Evolutionary conservation across 2,888 invertebrate species (phyloP), one percentile per base, ranked within the genome.

Genomic region (Archaeoteleia sp.): DNA sequence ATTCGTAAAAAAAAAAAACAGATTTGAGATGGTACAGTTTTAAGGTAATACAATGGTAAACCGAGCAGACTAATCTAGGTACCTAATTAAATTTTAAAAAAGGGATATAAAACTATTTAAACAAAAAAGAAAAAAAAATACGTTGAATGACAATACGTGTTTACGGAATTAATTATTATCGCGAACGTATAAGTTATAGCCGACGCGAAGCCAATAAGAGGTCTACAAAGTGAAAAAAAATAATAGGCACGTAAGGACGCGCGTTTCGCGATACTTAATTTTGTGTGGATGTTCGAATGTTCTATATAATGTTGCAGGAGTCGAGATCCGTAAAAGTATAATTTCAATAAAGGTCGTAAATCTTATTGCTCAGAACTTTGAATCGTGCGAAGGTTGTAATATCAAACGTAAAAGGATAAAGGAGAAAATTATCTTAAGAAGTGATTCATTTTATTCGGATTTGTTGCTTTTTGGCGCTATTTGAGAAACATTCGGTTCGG

Each of bases 131-230:
- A 58, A 43, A 57, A 48, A 61, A 75, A 76, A 78, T 79, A 81
- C 74, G 75, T 82, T 82, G 74, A 81, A 80, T 77, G 82, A 82
- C 81, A 82, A 82, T 82, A 82, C 80, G 77, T 78, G 81, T 79
- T 71, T 73, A 72, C 72, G 70, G 69, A 57, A 70, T 72, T 67
- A 70, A 69, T 62, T 67, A 73, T 70, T 70, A 70, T 69, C 70
- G 65, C 67, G 70, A 53, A 55, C 55, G 62, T 71, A 66, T 40
- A 68, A 58, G 58, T 54, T 66, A 48, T 62, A 66, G 58, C 43
- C 42, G 49, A 58, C 54, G 49, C 63, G 61, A 65, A n/a, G 62
- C 57, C 57, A 57, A 57, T 67, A 51, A 67, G 15, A 15, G 45
- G 57, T 65, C 63, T 49, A 57, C 51, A 39, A 53, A 65, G 9